These are phyloP conservation scores for Pseudomugil tenellus DNA, from an alignment of 2,797 vertebrate species.

Conservation along the genomic window DNA sequence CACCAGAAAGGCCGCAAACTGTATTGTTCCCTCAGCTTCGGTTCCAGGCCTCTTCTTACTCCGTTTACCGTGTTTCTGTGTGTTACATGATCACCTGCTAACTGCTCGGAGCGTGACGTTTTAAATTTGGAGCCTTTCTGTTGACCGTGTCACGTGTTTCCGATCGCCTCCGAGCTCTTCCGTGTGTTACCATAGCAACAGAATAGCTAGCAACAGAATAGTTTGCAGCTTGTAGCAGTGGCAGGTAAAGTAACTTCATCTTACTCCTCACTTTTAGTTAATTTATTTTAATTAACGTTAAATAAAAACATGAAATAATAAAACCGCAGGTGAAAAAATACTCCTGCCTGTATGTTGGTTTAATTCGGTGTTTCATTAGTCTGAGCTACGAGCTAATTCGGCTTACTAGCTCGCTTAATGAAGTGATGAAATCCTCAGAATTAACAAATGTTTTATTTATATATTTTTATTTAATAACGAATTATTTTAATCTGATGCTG, in stretches of 20 bases:
- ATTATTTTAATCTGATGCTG: too few relatives aligned
- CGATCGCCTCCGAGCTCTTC: slow-evolving; percentile 3
- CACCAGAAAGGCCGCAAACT: background rate
- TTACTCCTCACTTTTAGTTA: background rate
- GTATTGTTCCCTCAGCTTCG: background rate
- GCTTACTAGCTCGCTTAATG: too few relatives aligned
- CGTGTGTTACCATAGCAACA: slow-evolving; percentile 54
- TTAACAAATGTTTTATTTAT: too few relatives aligned
- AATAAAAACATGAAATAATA: background rate
- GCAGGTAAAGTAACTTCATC: slow-evolving; percentile 30
- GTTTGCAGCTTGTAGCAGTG: background rate
- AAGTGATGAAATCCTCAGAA: background rate
- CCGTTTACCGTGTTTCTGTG: background rate
- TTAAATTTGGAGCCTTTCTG: slow-evolving; percentile 76
- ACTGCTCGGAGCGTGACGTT: slow-evolving; percentile 6
- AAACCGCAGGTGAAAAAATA: background rate
- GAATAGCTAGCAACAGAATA: background rate
- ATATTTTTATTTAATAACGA: too few relatives aligned
- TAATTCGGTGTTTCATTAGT: background rate
- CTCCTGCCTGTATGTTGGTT: background rate
- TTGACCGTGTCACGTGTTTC: slow-evolving; percentile 56
- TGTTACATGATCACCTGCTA: slow-evolving; percentile 10
- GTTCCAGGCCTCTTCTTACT: slow-evolving; percentile 1
- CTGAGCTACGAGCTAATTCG: background rate
- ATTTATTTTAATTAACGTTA: background rate